A percentile compares a stretch with the other conserved stretches of the same genome.
Conservation (phyloP, 1,140 invertebrate genomes). For the Neodiprion lecontei region DNA sequence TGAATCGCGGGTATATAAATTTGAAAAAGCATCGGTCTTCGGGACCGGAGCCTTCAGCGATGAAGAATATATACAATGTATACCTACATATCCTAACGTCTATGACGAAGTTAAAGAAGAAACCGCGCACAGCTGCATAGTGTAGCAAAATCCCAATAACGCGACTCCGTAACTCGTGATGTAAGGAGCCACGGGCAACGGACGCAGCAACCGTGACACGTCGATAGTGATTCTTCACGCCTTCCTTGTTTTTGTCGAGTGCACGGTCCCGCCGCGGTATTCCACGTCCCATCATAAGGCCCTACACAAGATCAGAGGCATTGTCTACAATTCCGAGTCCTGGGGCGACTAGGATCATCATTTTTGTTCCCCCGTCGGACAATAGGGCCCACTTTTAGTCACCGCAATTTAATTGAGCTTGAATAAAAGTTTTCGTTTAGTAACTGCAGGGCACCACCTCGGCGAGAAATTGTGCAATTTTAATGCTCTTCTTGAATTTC, state of each 20-base stretch:
- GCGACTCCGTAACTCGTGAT: conserved; percentile 1
- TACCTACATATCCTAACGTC: too few relatives aligned
- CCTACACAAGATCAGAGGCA: neutral
- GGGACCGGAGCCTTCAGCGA: neutral
- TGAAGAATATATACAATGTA: too few relatives aligned
- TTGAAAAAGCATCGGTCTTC: neutral
- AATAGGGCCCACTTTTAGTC: too few relatives aligned
- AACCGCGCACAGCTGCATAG: neutral
- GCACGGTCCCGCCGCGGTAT: neutral
- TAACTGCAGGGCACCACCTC: too few relatives aligned
- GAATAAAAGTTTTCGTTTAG: too few relatives aligned
- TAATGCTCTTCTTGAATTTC: too few relatives aligned
- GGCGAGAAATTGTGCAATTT: too few relatives aligned
- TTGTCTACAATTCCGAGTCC: neutral
- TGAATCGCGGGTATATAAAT: neutral
- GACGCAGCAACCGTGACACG: conserved; percentile 1
- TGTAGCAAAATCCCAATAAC: neutral
- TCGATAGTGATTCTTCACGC: conserved; percentile 7
- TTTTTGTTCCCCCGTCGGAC: neutral
- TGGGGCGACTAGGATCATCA: neutral
- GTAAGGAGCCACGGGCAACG: neutral
- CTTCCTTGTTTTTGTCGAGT: neutral
- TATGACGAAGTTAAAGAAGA: neutral
- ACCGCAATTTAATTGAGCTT: too few relatives aligned
- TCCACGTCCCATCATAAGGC: neutral